Base-by-base conservation (phyloP, 2,113 vertebrate genomes). In the Meleagris gallopavo region DNA sequence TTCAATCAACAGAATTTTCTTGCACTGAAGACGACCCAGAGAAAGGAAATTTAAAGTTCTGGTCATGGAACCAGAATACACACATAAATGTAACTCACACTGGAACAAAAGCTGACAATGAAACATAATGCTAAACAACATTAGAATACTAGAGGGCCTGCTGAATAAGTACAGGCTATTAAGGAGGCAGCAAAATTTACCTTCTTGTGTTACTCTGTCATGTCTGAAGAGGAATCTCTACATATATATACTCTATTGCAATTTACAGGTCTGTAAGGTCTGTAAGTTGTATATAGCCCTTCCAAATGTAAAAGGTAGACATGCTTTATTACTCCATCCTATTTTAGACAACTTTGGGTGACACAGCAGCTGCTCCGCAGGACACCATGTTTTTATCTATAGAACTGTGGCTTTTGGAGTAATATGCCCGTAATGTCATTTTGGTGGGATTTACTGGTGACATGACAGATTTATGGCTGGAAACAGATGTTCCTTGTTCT, bases 401-500 rank as follows among this genome's bases (percentile, higher is more conserved):
- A 60, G n/a, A 86, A 76, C 74, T 94, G 34, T 74, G 75, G 61
- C 40, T 94, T 96, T 89, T 91, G 55, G 32, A 88, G 32, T 93
- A 96, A 86, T 85, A 62, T 79, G 50, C 54, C 87, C 79, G n/a
- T 88, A 89, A 86, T 86, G n/a, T 88, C 74, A 65, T 96, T 88
- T 88, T 92, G 89, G 83, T 91, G 45, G 76, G 57, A 90, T 93
- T 95, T 97, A 76, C 86, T 82, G 71, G 58, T 97, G 90, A 87
- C 78, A 57, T 62, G 71, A 91, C 62, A 86, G 88, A 97, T 97
- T 97, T 96, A 97, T 73, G 85, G 83, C 21, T 45, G 10, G 90
- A 66, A 97, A 93, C 97, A 97, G 83, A 97, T 97, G 95, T 95
- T 94, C 32, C 43, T 87, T 76, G 24, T 73, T 97, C 52, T 41